Percentiles rank a stretch among this genome's conserved stretches.
These are phyloP conservation scores for Lithosia quadra DNA, from an alignment of 2,888 invertebrate genomes.

Conservation along the genomic window DNA sequence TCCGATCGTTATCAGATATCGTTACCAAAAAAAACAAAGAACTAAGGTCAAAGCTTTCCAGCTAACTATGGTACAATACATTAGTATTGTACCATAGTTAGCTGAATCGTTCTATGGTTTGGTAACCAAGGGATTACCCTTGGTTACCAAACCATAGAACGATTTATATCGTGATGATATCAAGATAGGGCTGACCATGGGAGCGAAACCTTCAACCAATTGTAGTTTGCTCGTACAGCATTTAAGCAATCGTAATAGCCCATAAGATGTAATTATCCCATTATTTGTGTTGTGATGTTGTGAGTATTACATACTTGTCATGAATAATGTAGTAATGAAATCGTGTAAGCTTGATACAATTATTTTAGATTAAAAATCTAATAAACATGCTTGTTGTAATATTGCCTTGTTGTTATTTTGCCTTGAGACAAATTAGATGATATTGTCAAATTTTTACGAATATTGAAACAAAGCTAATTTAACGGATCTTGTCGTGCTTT, in stretches of 20 bases:
- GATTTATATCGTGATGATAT: constrained; percentile 53
- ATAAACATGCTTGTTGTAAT: too few relatives aligned
- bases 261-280: constrained; percentile 10
- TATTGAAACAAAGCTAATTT: too few relatives aligned
- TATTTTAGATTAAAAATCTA: background rate
- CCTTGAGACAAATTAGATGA: too few relatives aligned
- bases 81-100: too few relatives aligned
- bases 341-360: background rate
- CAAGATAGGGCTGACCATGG: constrained; percentile 52
- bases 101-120: too few relatives aligned
- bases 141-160: constrained; percentile 49
- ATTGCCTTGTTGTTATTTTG: too few relatives aligned
- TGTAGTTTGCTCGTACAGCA: constrained; percentile 14
- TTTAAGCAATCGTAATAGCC: constrained; percentile 7
- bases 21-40: constrained; percentile 22
- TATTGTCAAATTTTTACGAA: too few relatives aligned
- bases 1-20: constrained; percentile 2
- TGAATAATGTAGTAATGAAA: background rate
- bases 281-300: background rate
- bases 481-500: too few relatives aligned
- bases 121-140: too few relatives aligned
- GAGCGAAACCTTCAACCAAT: constrained; percentile 35
- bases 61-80: background rate
- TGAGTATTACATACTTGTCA: background rate
- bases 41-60: constrained; percentile 26